A percentile compares a stretch with the other conserved stretches of the same genome.
phyloP scores from a whole-genome alignment of 2,113 vertebrate genomes.

The Lepisosteus osseus region DNA sequence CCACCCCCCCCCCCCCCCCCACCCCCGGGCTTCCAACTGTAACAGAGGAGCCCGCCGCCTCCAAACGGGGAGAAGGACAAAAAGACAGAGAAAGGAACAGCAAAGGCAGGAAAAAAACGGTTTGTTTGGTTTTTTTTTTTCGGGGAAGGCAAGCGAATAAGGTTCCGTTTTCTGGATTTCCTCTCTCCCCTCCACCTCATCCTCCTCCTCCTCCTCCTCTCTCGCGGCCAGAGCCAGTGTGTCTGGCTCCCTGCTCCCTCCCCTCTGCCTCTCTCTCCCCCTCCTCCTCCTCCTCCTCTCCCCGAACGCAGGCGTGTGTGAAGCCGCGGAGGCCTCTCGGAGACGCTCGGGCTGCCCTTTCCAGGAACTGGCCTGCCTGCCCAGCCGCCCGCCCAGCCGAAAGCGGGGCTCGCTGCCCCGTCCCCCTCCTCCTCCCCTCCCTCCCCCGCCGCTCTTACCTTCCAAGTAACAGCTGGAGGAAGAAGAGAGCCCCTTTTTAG shows the following conservation, averaged over 20 bases:
- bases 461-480: conserved; percentile 96
- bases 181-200: conserved; percentile 55
- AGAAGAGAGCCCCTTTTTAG: conserved; percentile 93
- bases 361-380: neutral
- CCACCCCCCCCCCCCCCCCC: no score
- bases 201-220: conserved; percentile 60
- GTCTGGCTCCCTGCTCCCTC: conserved; percentile 38
- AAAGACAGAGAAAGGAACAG: conserved; percentile 14
- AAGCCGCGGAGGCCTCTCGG: conserved; percentile 44
- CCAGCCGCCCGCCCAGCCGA: neutral
- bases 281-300: conserved; percentile 54
- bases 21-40: neutral
- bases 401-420: neutral
- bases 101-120: conserved; percentile 18
- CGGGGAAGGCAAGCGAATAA: conserved; percentile 50
- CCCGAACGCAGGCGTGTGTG: conserved; percentile 42
- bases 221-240: conserved; percentile 58
- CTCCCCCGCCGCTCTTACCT: conserved; percentile 71
- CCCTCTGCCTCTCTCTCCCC: neutral
- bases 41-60: neutral
- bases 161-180: conserved; percentile 70
- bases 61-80: neutral
- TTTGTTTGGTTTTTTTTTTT: conserved; percentile 44
- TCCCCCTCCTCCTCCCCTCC: neutral
- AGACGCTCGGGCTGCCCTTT: conserved; percentile 17